phyloP scores from a whole-genome alignment of 1,140 invertebrate genomes.

The Wiebesia pumilae region DNA sequence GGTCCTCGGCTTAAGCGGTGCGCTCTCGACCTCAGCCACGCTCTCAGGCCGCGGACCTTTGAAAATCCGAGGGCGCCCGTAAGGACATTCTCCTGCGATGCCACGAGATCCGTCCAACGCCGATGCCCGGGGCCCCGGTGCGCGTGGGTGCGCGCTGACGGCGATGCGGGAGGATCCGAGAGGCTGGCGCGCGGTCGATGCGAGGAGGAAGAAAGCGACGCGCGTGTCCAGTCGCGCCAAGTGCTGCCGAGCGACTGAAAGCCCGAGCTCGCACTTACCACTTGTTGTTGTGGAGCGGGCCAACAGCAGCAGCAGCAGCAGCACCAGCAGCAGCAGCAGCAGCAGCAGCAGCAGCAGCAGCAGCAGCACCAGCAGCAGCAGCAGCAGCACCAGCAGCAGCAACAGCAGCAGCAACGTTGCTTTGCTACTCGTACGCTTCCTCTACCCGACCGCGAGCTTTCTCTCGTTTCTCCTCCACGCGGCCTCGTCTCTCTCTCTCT shows the following conservation, averaged over 20 bases:
- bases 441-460: background rate
- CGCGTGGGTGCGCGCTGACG: background rate
- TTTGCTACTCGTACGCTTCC: background rate
- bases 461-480: constrained; percentile 29
- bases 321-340: constrained; percentile 16
- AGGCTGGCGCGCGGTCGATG: background rate
- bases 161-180: background rate
- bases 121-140: background rate
- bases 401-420: background rate
- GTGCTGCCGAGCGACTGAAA: constrained; percentile 66
- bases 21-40: too few relatives aligned
- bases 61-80: background rate
- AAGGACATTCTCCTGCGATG: background rate
- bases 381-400: constrained; percentile 6
- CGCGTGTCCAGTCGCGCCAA: constrained; percentile 62
- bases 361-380: background rate
- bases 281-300: constrained; percentile 46
- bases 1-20: too few relatives aligned
- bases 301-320: constrained; percentile 30
- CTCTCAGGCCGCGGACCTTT: background rate
- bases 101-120: background rate
- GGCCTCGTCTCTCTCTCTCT: constrained; percentile 3
- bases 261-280: constrained; percentile 57
- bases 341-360: too few relatives aligned
- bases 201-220: background rate